Conservation (phyloP, 2,797 vertebrate species). For the Eurystomus glaucurus region DNA sequence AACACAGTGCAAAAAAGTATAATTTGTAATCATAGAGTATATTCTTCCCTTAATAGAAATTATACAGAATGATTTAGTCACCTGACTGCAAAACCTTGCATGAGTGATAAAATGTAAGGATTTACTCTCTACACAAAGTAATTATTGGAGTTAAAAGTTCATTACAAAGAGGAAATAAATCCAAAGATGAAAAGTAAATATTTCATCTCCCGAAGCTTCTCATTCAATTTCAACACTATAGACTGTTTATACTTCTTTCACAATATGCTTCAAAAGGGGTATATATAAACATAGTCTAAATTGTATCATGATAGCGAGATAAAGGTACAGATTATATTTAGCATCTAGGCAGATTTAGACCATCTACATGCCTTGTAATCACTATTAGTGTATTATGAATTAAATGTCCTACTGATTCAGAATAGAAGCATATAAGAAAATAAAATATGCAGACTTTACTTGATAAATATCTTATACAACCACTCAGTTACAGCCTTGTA, state of each 20-base stretch:
- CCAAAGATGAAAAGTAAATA: constrained; percentile 27
- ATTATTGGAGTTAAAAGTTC: constrained; percentile 63
- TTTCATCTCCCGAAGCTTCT: constrained; percentile 21
- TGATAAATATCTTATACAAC: background rate
- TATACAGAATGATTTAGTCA: constrained; percentile 63
- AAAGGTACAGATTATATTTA: background rate
- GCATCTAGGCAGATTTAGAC: background rate
- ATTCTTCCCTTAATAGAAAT: constrained; percentile 55
- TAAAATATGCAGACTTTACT: constrained; percentile 26
- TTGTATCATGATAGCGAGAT: background rate
- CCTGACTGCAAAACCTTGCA: constrained; percentile 71
- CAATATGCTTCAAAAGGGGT: background rate
- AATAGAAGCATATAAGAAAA: constrained; percentile 15
- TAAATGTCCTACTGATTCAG: constrained; percentile 36
- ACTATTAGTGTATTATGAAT: constrained; percentile 36
- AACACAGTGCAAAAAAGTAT: background rate
- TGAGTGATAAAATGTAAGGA: constrained; percentile 67
- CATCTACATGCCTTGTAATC: background rate
- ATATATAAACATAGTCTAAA: constrained; percentile 5
- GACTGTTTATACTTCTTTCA: constrained; percentile 8
- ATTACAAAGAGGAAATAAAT: constrained; percentile 54
- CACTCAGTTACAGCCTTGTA: background rate
- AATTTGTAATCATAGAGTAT: constrained; percentile 12
- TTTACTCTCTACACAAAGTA: constrained; percentile 68
- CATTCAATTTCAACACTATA: constrained; percentile 34